These are phyloP conservation scores for Papilio polyxenes DNA, from an alignment of 1,140 invertebrate genomes.

Conservation along the genomic window DNA sequence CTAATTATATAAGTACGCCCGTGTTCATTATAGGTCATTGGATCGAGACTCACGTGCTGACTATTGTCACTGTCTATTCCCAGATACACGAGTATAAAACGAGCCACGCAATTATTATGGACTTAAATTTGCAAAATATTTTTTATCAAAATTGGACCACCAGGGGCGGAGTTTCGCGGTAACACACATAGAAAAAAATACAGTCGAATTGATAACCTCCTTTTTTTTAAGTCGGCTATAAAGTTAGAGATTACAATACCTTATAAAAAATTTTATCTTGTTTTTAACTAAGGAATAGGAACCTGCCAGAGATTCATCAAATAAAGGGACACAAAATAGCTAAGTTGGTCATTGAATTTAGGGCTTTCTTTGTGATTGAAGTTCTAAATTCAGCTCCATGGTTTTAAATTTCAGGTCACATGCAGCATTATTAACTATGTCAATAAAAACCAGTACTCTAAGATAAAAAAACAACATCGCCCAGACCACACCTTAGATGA, in stretches of 20 bases:
- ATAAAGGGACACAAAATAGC: neutral
- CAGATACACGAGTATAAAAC: neutral
- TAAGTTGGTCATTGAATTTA: neutral
- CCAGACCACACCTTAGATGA: conserved; percentile 29
- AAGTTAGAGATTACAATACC: neutral
- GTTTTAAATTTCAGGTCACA: neutral
- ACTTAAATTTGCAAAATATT: neutral
- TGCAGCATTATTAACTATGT: neutral
- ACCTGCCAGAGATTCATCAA: neutral
- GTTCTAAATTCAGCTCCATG: neutral
- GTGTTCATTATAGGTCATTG: conserved; percentile 27
- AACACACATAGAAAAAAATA: no score
- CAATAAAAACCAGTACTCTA: neutral
- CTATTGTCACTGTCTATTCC: conserved; percentile 24
- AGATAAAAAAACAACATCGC: conserved; percentile 16
- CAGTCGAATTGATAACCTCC: no score
- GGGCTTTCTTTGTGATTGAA: neutral
- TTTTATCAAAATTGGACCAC: no score
- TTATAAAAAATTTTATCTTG: no score
- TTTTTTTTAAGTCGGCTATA: no score
- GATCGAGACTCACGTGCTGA: neutral
- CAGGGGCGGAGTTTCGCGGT: no score
- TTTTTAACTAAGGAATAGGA: no score
- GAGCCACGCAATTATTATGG: neutral
- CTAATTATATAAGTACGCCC: conserved; percentile 5